A percentile compares a stretch with the other conserved stretches of the same genome.
These are phyloP conservation scores for Leptinotarsa tumamoca DNA, from an alignment of 2,888 invertebrate genomes.

Conservation along the genomic window DNA sequence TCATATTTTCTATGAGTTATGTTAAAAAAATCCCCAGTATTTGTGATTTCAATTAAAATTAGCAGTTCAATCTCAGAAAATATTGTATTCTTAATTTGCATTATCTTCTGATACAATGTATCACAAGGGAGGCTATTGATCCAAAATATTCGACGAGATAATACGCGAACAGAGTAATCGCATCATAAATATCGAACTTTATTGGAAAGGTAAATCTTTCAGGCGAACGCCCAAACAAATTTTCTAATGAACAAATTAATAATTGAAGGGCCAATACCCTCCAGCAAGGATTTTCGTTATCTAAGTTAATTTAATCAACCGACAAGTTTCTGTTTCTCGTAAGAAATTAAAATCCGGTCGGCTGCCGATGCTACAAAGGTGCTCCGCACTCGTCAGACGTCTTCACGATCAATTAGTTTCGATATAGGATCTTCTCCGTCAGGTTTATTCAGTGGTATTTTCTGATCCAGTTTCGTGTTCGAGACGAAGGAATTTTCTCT, in stretches of 20 bases:
- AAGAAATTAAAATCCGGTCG: constrained; percentile 40
- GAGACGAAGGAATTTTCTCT: not conserved
- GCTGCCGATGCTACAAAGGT: constrained; percentile 34
- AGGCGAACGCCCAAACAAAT: constrained; percentile 25
- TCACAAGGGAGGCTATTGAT: no score
- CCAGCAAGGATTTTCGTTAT: constrained; percentile 40
- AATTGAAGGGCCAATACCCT: constrained; percentile 39
- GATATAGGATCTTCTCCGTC: constrained; percentile 16
- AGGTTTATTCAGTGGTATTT: constrained; percentile 13
- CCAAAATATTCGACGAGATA: not conserved
- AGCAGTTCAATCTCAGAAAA: no score
- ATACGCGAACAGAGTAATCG: not conserved
- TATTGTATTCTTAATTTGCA: no score
- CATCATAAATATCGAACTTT: constrained; percentile 15
- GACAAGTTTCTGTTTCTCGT: constrained; percentile 41
- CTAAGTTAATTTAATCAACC: constrained; percentile 44
- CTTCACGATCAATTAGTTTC: constrained; percentile 39
- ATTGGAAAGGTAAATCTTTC: constrained; percentile 21
- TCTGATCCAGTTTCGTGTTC: not conserved
- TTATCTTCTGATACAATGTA: no score
- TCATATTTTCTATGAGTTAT: no score
- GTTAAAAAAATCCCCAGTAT: no score
- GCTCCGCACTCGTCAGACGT: constrained; percentile 35
- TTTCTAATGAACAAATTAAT: constrained; percentile 41
- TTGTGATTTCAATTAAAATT: no score